Conservation (phyloP, 1,140 invertebrate species). For the Drosophila kepulauana region DNA sequence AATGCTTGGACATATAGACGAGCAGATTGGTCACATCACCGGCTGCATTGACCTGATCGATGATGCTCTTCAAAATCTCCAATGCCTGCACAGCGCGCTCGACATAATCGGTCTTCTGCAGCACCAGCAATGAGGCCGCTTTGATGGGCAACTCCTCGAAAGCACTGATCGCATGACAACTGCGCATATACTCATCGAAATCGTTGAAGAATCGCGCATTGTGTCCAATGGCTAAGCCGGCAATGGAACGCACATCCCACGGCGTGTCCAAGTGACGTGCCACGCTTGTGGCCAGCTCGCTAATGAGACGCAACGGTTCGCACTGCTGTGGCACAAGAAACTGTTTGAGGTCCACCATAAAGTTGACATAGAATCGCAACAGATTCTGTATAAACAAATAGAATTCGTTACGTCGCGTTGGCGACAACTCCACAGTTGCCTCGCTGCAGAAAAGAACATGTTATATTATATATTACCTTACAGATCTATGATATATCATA, state of each 20-base stretch:
- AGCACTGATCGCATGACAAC: slow-evolving; percentile 3
- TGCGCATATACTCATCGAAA: slow-evolving; percentile 22
- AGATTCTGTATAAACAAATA: slow-evolving; percentile 60
- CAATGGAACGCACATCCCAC: slow-evolving; percentile 71
- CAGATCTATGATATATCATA: slow-evolving; percentile 2
- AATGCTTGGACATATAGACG: slow-evolving; percentile 63
- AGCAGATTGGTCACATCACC: slow-evolving; percentile 50
- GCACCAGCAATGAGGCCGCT: slow-evolving; percentile 46
- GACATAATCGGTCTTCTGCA: slow-evolving; percentile 29
- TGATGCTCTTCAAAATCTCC: slow-evolving; percentile 31
- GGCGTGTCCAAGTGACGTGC: slow-evolving; percentile 57
- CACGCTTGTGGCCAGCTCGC: slow-evolving; percentile 34
- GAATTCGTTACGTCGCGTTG: slow-evolving; percentile 62
- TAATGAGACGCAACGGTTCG: not conserved
- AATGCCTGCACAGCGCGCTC: not conserved
- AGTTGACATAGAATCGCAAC: slow-evolving; percentile 59
- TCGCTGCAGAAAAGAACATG: slow-evolving; percentile 5
- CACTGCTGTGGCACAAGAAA: not conserved
- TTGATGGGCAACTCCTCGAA: slow-evolving; percentile 55
- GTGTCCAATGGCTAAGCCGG: slow-evolving; percentile 56
- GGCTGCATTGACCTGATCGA: slow-evolving; percentile 12
- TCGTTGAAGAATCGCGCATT: slow-evolving; percentile 34
- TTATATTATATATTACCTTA: not conserved
- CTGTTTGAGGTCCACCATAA: slow-evolving; percentile 45
- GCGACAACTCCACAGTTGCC: slow-evolving; percentile 27